These are phyloP conservation scores for Oryzias sinensis DNA, from an alignment of 2,797 vertebrate species.

Conservation along the genomic window DNA sequence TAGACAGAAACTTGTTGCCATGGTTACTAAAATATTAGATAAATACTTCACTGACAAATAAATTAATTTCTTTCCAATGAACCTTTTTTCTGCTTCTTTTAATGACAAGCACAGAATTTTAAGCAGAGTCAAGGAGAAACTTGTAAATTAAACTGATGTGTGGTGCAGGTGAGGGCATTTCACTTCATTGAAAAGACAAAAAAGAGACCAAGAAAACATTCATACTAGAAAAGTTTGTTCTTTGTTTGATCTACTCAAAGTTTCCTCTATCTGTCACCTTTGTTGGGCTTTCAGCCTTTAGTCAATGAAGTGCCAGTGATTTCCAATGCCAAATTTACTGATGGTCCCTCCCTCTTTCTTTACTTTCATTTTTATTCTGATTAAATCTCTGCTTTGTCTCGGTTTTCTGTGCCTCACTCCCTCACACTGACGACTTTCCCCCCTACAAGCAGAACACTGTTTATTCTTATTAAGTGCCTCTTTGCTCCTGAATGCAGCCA, in stretches of 20 bases:
- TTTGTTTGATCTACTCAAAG: no score
- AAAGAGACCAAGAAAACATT: conserved; percentile 29
- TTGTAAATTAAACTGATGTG: conserved; percentile 29
- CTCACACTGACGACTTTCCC: conserved; percentile 13
- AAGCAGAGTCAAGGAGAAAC: conserved; percentile 36
- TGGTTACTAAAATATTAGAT: conserved; percentile 59
- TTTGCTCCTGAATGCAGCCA: conserved; percentile 50
- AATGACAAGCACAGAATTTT: conserved; percentile 35
- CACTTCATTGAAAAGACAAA: conserved; percentile 19
- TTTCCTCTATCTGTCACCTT: not conserved
- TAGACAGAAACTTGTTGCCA: conserved; percentile 64
- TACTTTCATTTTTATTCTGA: conserved; percentile 2
- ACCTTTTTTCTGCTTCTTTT: conserved; percentile 31
- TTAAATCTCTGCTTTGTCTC: not conserved
- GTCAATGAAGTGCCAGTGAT: conserved; percentile 18
- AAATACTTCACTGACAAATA: conserved; percentile 46
- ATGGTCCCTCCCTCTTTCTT: conserved; percentile 20
- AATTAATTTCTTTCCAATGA: conserved; percentile 41
- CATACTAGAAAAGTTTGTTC: conserved; percentile 25
- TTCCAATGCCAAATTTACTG: conserved; percentile 21
- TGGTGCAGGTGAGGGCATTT: conserved; percentile 27
- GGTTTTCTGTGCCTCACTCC: not conserved
- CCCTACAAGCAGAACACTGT: conserved; percentile 8
- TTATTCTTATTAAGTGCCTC: conserved; percentile 33
- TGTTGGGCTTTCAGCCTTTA: conserved; percentile 16